These are phyloP conservation scores for Clarias macrocephalus DNA, from an alignment of 2,113 vertebrate species.

Conservation along the genomic window DNA sequence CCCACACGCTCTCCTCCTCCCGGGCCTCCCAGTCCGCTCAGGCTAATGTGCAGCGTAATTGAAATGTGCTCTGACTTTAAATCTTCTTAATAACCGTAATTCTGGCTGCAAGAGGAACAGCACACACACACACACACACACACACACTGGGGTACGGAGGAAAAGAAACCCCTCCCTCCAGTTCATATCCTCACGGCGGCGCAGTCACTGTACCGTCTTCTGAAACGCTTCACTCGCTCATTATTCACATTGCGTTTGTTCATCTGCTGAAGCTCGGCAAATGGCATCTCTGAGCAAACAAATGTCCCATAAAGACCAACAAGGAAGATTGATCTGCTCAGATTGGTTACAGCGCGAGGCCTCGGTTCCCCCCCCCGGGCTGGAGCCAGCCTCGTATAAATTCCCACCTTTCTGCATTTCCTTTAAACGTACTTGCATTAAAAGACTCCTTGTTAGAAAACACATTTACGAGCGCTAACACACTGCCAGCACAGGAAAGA, in stretches of 20 bases:
- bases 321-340: neutral
- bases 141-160: neutral
- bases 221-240: neutral
- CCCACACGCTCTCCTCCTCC: neutral
- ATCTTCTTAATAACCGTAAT: conserved; percentile 8
- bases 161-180: neutral
- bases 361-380: neutral
- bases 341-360: neutral
- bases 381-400: neutral
- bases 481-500: neutral
- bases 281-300: neutral
- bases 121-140: neutral
- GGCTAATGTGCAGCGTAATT: neutral
- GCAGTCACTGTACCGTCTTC: neutral
- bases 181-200: neutral
- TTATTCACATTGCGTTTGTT: neutral
- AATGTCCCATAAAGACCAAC: neutral
- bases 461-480: no score
- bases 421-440: neutral
- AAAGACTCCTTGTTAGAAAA: neutral
- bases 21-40: neutral
- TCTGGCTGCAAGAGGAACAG: neutral
- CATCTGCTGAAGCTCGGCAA: neutral
- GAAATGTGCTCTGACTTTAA: conserved; percentile 13
- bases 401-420: neutral